Conservation (phyloP, 2,888 invertebrate species). For the Sphaerophoria rueppellii region DNA sequence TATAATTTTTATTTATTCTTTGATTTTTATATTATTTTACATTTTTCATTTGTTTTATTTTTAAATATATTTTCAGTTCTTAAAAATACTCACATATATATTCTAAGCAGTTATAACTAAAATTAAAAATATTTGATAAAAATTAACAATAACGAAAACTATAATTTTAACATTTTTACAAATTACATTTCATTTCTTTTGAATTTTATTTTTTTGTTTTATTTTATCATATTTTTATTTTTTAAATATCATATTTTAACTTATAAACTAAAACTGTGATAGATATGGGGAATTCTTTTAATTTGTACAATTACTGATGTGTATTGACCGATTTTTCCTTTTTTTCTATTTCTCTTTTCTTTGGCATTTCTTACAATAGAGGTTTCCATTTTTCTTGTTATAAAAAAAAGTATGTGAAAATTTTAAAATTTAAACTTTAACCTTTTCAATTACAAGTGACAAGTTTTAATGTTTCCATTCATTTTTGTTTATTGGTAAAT, state of each 20-base stretch:
- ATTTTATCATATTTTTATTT: slow-evolving; percentile 1
- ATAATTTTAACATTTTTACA: slow-evolving; percentile 1
- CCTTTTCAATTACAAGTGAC: slow-evolving; percentile 64
- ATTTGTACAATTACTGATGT: slow-evolving; percentile 71
- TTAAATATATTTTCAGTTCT: slow-evolving; percentile 41
- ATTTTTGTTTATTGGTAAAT: slow-evolving; percentile 32
- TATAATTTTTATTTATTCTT: slow-evolving; percentile 58
- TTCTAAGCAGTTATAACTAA: slow-evolving; percentile 1
- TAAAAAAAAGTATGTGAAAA: slow-evolving; percentile 44
- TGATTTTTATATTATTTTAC: slow-evolving; percentile 60
- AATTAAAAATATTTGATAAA: slow-evolving; percentile 13
- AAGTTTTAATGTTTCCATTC: slow-evolving; percentile 40
- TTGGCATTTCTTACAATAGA: slow-evolving; percentile 66
- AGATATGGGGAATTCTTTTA: slow-evolving; percentile 70
- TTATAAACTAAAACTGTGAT: slow-evolving; percentile 45
- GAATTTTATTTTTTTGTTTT: slow-evolving; percentile 21
- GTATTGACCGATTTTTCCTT: slow-evolving; percentile 66
- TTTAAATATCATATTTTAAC: slow-evolving; percentile 35
- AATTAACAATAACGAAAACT: background rate
- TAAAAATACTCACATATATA: slow-evolving; percentile 63
- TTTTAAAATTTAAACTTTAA: slow-evolving; percentile 35
- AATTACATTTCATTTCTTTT: slow-evolving; percentile 45
- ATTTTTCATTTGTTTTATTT: slow-evolving; percentile 34
- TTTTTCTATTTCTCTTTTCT: slow-evolving; percentile 57
- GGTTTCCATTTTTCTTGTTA: slow-evolving; percentile 6